Conservation (phyloP, 2,797 vertebrate genomes). For the Hafferia zeledoni region DNA sequence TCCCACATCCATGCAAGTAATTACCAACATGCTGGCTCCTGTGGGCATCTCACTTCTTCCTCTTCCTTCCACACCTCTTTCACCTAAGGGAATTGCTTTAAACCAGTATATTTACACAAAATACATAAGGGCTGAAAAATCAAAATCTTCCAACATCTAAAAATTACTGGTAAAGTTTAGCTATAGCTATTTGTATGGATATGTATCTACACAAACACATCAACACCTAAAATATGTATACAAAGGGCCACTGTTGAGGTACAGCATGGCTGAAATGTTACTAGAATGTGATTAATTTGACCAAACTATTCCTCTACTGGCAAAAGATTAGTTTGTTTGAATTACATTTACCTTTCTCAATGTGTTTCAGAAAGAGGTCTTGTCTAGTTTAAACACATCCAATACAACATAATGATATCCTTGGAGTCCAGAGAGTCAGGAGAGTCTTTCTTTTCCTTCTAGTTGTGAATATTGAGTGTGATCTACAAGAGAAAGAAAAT, state of each 20-base stretch:
- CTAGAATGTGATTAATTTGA: not conserved
- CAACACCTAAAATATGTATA: not conserved
- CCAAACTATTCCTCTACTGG: not conserved
- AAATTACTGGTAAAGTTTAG: not conserved
- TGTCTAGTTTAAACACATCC: conserved; percentile 40
- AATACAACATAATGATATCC: not conserved
- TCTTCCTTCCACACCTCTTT: not conserved
- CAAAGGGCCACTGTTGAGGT: not conserved
- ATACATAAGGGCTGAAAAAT: not conserved
- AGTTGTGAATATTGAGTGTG: not conserved
- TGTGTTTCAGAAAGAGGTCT: not conserved
- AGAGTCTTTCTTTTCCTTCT: conserved; percentile 2
- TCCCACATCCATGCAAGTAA: not conserved
- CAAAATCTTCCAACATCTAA: not conserved
- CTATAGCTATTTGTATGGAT: not conserved
- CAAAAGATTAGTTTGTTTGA: not conserved
- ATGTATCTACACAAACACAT: not conserved
- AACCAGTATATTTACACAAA: not conserved
- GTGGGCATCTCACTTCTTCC: not conserved
- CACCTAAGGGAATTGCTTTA: not conserved
- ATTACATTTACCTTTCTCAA: not conserved
- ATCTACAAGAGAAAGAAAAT: conserved; percentile 26
- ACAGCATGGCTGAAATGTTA: not conserved
- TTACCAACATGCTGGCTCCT: not conserved
- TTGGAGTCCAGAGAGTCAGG: not conserved